Percentiles rank a stretch among this genome's conserved stretches.
These are phyloP conservation scores for Chloebia gouldiae DNA, from an alignment of 2,113 vertebrate genomes.

Conservation along the genomic window DNA sequence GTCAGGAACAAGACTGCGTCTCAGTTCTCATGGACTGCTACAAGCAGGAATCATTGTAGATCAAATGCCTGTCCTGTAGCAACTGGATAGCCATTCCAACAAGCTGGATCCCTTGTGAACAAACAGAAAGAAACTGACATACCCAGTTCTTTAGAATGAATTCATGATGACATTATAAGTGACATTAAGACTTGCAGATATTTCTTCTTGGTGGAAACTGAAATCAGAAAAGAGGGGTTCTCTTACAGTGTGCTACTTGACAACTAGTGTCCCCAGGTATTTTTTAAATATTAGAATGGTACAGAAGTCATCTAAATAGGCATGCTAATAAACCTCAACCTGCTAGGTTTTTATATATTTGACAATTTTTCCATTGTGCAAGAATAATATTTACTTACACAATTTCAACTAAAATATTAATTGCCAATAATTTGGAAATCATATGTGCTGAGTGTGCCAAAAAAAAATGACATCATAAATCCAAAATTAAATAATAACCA, in stretches of 20 bases:
- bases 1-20: background rate
- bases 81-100: background rate
- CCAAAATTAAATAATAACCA: background rate
- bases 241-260: background rate
- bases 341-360: background rate
- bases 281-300: background rate
- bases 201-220: background rate
- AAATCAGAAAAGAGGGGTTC: background rate
- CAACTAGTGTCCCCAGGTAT: rapidly evolving
- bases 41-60: background rate
- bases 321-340: background rate
- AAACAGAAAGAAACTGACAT: background rate
- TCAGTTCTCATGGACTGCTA: background rate
- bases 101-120: background rate
- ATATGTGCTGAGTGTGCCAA: background rate
- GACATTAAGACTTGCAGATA: background rate
- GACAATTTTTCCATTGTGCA: background rate
- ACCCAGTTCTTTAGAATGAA: background rate
- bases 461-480: background rate
- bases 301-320: background rate
- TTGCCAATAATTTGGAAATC: background rate
- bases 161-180: background rate
- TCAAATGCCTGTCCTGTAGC: background rate
- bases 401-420: background rate
- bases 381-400: background rate